Base-by-base conservation (phyloP, 2,797 vertebrate genomes). In the Tachyglossus aculeatus region DNA sequence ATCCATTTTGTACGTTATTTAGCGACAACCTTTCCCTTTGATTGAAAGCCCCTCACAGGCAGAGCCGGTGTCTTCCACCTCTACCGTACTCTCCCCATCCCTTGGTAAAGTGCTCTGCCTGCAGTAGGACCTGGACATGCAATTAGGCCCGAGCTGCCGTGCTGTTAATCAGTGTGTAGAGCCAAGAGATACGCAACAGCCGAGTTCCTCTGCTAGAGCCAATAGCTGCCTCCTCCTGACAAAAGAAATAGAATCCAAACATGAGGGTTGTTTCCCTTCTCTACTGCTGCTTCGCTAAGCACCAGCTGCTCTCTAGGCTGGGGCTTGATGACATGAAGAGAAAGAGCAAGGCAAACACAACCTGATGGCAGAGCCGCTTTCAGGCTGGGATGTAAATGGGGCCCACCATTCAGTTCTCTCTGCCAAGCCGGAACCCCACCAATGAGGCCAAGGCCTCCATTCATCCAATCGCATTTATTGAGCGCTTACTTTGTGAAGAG, bases 261-360 rank as follows among this genome's bases (percentile, higher is more conserved):
- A 9, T 12, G 29, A 44, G 39, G 22, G 7, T 25, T 73, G 77
- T 74, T 39, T 72, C 56, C 52, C 75, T 67, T 39, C 2, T 29
- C n/a, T 5, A 11, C 1, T 61, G n/a, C 50, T 82, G 44, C 59
- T 53, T 67, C 21, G 68, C 60, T 66, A 12, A 31, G 43, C 70
- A 65, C 39, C 45, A 4, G 53, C 64, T 77, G 3, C 37, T 56
- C 48, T 72, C 31, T 71, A 27, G 40, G 12, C 27, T 41, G 13
- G 2, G 40, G 69, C 16, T 71, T 34, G 10, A 74, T 43, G 19
- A 58, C 37, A 71, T 18, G 41, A 77, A 74, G 27, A 37, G 50
- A 74, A 82, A 74, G 36, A 31, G 48, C 5, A 73, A 68, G 68
- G 58, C 57, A 79, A 79, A 77, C 10, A 70, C 53, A 74, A 29